Percentiles rank a stretch among this genome's conserved stretches.
Conservation (phyloP, 2,797 vertebrate genomes). For the Syngnathus acus region DNA sequence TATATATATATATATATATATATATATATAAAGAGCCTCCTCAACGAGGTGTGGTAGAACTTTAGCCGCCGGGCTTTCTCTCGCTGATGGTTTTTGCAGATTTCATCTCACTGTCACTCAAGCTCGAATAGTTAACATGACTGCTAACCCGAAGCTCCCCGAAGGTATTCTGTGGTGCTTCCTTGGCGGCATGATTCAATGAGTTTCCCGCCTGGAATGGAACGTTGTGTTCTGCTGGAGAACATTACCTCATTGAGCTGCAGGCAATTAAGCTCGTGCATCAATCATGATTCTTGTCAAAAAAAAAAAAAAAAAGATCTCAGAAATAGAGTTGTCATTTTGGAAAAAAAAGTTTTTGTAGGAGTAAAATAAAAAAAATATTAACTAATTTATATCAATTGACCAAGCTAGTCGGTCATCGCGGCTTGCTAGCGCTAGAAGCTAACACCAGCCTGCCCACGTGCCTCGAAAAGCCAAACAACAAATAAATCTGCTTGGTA, state of each 20-base stretch:
- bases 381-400: too few relatives aligned
- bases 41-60: constrained; percentile 14
- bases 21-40: too few relatives aligned
- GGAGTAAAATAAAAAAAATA: too few relatives aligned
- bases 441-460: not conserved
- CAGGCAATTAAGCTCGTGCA: not conserved
- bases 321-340: too few relatives aligned
- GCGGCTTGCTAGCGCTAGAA: not conserved
- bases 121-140: constrained; percentile 16
- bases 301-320: too few relatives aligned
- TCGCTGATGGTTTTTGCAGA: constrained; percentile 45
- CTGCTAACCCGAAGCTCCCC: constrained; percentile 9
- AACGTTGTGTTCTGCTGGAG: not conserved
- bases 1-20: too few relatives aligned
- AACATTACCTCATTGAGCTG: not conserved
- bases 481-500: not conserved
- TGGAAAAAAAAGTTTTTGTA: too few relatives aligned
- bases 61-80: constrained; percentile 7
- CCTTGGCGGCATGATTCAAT: not conserved
- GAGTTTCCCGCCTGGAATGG: not conserved
- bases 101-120: constrained; percentile 18
- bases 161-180: not conserved
- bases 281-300: not conserved
- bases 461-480: not conserved
- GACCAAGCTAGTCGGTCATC: not conserved